A percentile compares a stretch with the other conserved stretches of the same genome.
Evolutionary conservation across 1,140 invertebrate species (phyloP).

Genomic region (Drosophila persimilis): DNA sequence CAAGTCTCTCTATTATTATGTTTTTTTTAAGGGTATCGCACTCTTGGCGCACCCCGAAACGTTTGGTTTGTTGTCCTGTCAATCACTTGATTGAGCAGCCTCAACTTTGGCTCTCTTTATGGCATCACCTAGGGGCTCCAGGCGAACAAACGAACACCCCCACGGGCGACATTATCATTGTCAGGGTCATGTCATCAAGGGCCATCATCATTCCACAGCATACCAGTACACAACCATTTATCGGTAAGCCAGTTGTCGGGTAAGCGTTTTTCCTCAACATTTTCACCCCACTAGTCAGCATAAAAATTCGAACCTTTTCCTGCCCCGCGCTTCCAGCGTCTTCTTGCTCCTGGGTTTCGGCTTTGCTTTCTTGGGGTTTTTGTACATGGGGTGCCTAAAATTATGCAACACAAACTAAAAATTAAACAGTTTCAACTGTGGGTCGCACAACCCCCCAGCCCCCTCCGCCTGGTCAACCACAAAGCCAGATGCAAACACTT

Average conservation of each 20-base stretch:
- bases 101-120: conserved; percentile 9
- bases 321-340: too few species aligned
- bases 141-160: too few species aligned
- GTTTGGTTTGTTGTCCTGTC: conserved; percentile 28
- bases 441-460: too few species aligned
- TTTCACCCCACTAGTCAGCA: conserved; percentile 31
- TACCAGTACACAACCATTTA: too few species aligned
- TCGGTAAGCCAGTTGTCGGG: too few species aligned
- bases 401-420: conserved; percentile 79
- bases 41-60: too few species aligned
- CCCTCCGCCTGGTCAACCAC: conserved; percentile 37
- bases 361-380: conserved; percentile 5
- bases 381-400: conserved; percentile 34
- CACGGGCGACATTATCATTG: too few species aligned
- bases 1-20: too few species aligned
- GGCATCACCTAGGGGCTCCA: conserved; percentile 6
- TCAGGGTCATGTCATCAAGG: too few species aligned
- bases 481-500: conserved; percentile 74
- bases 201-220: too few species aligned
- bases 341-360: conserved; percentile 1
- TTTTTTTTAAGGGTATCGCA: conserved; percentile 1
- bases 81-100: conserved; percentile 65
- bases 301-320: conserved; percentile 26
- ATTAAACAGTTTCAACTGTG: conserved; percentile 52
- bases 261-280: conserved; percentile 1